Conservation (phyloP, 2,888 invertebrate species). For the Chalcosyrphus nemorum region DNA sequence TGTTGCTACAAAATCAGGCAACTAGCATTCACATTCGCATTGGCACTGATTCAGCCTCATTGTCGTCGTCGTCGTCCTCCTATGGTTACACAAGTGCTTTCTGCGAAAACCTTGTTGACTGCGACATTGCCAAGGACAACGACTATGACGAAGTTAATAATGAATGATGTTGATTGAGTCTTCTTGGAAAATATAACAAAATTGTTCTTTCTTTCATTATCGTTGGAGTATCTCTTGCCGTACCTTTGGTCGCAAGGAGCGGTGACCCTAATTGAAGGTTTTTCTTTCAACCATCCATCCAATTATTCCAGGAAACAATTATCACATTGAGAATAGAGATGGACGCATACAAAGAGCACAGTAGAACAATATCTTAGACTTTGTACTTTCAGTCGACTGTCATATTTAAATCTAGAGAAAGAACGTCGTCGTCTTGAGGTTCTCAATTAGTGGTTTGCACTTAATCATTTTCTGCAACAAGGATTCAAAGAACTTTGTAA, state of each 20-base stretch:
- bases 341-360: not conserved
- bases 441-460: not conserved
- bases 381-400: not conserved
- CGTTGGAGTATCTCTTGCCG: not conserved
- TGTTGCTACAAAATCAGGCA: slow-evolving; percentile 32
- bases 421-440: not conserved
- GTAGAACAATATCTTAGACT: not conserved
- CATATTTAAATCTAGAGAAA: not conserved
- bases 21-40: slow-evolving; percentile 17
- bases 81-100: slow-evolving; percentile 16
- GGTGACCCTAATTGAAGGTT: slow-evolving; percentile 42
- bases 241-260: not conserved
- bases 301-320: slow-evolving; percentile 36
- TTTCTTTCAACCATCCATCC: slow-evolving; percentile 36
- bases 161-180: slow-evolving; percentile 3
- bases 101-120: slow-evolving; percentile 1
- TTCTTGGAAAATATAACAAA: slow-evolving; percentile 4
- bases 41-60: slow-evolving; percentile 5
- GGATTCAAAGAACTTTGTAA: not conserved
- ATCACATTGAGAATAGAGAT: slow-evolving; percentile 6
- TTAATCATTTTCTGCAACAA: not conserved
- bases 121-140: not conserved
- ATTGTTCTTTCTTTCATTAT: slow-evolving; percentile 20
- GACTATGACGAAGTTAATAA: not conserved
- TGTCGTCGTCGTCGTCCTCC: not conserved